phyloP scores from a whole-genome alignment of 1,140 invertebrate genomes.

The Alviniconcha marisindica region DNA sequence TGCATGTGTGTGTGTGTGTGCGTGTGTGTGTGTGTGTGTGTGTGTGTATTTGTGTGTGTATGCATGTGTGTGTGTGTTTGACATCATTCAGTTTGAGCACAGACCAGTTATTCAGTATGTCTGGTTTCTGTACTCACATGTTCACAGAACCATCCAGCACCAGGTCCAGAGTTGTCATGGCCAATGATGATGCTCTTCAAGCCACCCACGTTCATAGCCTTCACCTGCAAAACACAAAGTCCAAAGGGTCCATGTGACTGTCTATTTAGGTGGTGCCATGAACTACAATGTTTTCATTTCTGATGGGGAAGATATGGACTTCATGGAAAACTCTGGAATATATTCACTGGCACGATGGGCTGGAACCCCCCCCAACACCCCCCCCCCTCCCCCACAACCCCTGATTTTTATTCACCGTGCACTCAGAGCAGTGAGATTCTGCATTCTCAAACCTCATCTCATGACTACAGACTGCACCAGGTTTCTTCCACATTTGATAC shows the following conservation, averaged over 20 bases:
- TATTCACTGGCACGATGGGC: too few species aligned
- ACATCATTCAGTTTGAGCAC: not conserved
- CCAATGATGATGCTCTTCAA: slow-evolving; percentile 66
- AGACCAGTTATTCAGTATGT: not conserved
- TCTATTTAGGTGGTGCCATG: too few species aligned
- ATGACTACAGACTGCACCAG: too few species aligned
- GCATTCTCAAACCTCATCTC: too few species aligned
- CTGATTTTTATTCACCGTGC: too few species aligned
- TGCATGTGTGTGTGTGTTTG: not conserved
- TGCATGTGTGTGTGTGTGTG: slow-evolving; percentile 5
- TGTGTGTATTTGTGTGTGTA: not conserved
- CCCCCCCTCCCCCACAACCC: too few species aligned
- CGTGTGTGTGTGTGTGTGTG: slow-evolving; percentile 13
- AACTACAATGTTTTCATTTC: too few species aligned
- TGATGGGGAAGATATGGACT: too few species aligned
- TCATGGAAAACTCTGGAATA: too few species aligned
- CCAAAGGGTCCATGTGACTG: not conserved
- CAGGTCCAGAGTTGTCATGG: slow-evolving; percentile 68
- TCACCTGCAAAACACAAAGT: slow-evolving; percentile 48
- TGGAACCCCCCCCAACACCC: too few species aligned
- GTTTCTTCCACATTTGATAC: too few species aligned
- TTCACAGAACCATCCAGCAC: slow-evolving; percentile 69
- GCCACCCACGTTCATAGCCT: slow-evolving; percentile 61
- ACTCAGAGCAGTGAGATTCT: too few species aligned
- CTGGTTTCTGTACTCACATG: slow-evolving; percentile 50